phyloP scores from a whole-genome alignment of 2,113 vertebrate species.

The Suricata suricatta region DNA sequence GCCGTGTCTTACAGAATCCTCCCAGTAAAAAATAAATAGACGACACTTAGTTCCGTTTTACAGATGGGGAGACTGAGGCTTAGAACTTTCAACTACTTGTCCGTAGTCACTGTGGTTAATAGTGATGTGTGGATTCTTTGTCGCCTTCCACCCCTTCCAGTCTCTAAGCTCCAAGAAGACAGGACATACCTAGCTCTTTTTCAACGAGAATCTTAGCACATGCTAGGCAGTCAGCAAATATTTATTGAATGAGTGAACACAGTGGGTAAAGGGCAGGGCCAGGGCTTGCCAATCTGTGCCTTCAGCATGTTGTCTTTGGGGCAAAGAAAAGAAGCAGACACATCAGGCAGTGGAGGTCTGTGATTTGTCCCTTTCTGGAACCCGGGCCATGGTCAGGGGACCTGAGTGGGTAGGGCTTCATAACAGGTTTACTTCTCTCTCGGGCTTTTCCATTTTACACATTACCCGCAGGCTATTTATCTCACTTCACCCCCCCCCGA shows the following conservation, averaged over 20 bases:
- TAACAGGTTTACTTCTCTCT: background rate
- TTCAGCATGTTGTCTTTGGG: background rate
- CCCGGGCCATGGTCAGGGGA: background rate
- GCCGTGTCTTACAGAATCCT: background rate
- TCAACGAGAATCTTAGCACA: background rate
- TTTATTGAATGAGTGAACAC: background rate
- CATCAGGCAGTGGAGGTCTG: accelerated
- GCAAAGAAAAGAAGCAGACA: background rate
- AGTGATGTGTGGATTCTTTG: background rate
- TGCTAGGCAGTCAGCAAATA: background rate
- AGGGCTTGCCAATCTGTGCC: background rate
- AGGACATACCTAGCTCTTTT: background rate
- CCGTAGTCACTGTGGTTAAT: background rate
- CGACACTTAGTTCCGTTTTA: background rate
- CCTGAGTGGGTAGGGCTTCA: accelerated
- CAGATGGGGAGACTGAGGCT: background rate
- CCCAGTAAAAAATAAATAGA: background rate
- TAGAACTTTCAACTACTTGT: background rate
- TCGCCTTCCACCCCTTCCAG: background rate
- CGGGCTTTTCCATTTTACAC: background rate
- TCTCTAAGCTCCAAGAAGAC: background rate
- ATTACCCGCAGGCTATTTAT: background rate
- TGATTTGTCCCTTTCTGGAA: background rate
- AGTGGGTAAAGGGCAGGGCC: background rate
- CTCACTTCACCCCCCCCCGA: background rate